Evolutionary conservation across 2,113 vertebrate species (phyloP).

Genomic region (Pteronura brasiliensis): DNA sequence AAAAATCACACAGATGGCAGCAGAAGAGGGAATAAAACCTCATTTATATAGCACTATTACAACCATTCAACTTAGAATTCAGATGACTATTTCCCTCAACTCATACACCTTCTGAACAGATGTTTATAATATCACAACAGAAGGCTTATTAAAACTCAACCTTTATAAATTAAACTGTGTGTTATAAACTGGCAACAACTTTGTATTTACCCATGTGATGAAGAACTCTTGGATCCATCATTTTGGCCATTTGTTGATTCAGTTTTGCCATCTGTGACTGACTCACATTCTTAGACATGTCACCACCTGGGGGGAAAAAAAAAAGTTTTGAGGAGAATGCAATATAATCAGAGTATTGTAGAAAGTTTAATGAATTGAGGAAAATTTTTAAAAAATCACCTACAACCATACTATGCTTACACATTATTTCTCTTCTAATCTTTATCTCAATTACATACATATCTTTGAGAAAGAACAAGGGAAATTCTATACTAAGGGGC

Average conservation of each 20-base stretch:
- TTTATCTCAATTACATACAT: constrained; percentile 10
- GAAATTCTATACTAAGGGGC: constrained; percentile 33
- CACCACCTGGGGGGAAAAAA: constrained; percentile 87
- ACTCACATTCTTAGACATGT: constrained; percentile 99
- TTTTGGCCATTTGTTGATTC: constrained; percentile 99
- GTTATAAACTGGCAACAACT: constrained; percentile 38
- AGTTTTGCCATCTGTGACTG: constrained; percentile 98
- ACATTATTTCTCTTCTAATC: background rate
- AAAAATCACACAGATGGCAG: constrained; percentile 20
- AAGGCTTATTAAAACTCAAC: constrained; percentile 7
- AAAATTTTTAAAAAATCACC: background rate
- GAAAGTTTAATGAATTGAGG: background rate
- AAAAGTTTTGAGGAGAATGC: background rate
- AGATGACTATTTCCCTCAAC: constrained; percentile 10
- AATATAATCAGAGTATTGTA: background rate
- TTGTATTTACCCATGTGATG: constrained; percentile 96
- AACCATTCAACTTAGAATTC: constrained; percentile 8
- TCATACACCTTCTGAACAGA: background rate
- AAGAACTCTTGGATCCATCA: constrained; percentile 99
- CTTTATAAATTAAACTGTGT: background rate
- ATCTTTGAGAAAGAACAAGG: constrained; percentile 23
- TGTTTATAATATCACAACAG: constrained; percentile 11
- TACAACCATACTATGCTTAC: constrained; percentile 1
- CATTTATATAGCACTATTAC: background rate
- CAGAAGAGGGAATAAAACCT: background rate